Conservation (phyloP, 1,140 invertebrate genomes). For the Hyposmocoma kahamanoa region DNA sequence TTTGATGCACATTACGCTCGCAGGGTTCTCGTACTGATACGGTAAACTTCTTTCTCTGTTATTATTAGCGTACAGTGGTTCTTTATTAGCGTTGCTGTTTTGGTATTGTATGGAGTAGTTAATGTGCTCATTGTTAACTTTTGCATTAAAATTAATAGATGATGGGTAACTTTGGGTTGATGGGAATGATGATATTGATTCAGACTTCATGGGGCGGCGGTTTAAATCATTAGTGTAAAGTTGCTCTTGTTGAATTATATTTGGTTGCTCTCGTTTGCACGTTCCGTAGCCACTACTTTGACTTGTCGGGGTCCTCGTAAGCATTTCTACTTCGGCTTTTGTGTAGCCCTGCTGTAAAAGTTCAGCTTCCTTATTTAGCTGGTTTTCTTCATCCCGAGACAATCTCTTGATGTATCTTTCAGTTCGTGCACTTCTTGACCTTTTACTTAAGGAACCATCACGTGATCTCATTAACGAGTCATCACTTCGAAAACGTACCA, state of each 20-base stretch:
- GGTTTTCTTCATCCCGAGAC: constrained; percentile 79
- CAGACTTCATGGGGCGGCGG: constrained; percentile 54
- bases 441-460: constrained; percentile 72
- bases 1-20: constrained; percentile 67
- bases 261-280: constrained; percentile 58
- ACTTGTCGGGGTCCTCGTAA: constrained; percentile 64
- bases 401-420: constrained; percentile 85
- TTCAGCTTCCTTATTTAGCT: constrained; percentile 75
- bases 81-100: constrained; percentile 48
- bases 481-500: constrained; percentile 78
- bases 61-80: constrained; percentile 46
- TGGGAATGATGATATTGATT: constrained; percentile 69
- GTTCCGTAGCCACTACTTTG: constrained; percentile 68
- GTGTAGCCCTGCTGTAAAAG: constrained; percentile 65
- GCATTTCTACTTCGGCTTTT: constrained; percentile 68
- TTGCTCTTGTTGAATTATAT: constrained; percentile 42
- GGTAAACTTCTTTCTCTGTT: constrained; percentile 50
- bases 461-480: constrained; percentile 76
- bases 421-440: constrained; percentile 79
- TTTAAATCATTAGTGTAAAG: constrained; percentile 41
- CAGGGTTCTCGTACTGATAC: constrained; percentile 50
- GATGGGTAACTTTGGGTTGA: constrained; percentile 69
- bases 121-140: constrained; percentile 72
- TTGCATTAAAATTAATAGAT: constrained; percentile 71
- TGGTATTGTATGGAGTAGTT: constrained; percentile 68